Evolutionary conservation across 2,888 invertebrate genomes (phyloP), one percentile per base, ranked within the genome.

Genomic region (Falcaria lacertinaria): DNA sequence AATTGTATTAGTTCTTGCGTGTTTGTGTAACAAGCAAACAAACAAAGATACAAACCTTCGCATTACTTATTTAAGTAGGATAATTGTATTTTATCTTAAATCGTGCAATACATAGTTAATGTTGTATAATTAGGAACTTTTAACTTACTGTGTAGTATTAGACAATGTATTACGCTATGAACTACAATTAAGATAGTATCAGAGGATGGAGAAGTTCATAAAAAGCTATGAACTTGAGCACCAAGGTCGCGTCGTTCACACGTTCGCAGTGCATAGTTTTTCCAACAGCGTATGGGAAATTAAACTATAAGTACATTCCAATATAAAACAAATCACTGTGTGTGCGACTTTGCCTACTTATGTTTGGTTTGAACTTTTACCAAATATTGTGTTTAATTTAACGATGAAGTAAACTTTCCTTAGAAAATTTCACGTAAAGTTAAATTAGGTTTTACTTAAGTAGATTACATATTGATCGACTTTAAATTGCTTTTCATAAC

Each of bases 221-320:
- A 64, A 58, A 59, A 52, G 52, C 39, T 60, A 56, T 53, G 59
- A 62, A 68, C 65, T 57, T 50, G 56, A 59, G 60, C 64, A 64
- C 63, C 84, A 85, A 85, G 85, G 85, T 73, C 81, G 74, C 48
- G 46, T 49, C 70, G 74, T 83, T 87, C 86, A 64, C 86, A 87
- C 86, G 86, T 82, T 87, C 86, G 64, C 86, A 87, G 85, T 85
- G 67, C 59, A 36, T 32, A 42, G 15, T 15, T 48, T 52, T 48
- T 42, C 48, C 52, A 52, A 55, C 54, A 59, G 49, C 41, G 48
- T 60, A 70, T 62, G 69, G 58, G 64, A 64, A 69, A 61, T 63
- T 52, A 52, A 52, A 57, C 49, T 52, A 44, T 50, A 51, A 42
- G 46, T 42, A 51, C 57, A 54, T 57, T 57, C 45, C 43, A 28